These are phyloP conservation scores for Lycocerus yunnanus DNA, from an alignment of 2,888 invertebrate genomes.

Conservation along the genomic window DNA sequence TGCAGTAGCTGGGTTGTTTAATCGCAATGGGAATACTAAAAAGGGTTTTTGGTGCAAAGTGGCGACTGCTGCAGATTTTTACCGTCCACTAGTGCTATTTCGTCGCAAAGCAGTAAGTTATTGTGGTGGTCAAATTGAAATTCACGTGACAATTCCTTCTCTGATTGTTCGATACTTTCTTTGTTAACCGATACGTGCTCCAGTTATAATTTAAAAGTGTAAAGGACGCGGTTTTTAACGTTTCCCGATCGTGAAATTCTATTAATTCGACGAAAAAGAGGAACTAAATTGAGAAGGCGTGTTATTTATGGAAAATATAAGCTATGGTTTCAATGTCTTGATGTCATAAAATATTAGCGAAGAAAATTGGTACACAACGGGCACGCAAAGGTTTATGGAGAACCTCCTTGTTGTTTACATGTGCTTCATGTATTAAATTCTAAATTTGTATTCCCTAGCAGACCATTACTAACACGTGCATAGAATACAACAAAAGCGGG, in stretches of 20 bases:
- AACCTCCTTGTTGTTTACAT: conserved; percentile 25
- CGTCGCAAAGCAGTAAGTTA: conserved; percentile 24
- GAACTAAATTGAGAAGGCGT: too few relatives aligned
- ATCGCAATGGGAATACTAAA: conserved; percentile 24
- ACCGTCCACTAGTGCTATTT: conserved; percentile 15
- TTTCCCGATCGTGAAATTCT: not conserved
- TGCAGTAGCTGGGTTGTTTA: not conserved
- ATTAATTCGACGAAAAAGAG: not conserved
- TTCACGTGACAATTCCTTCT: conserved; percentile 20
- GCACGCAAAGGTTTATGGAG: conserved; percentile 16
- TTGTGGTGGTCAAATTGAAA: conserved; percentile 29
- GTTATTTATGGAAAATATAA: not conserved
- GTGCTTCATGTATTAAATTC: conserved; percentile 28
- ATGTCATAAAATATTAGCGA: conserved; percentile 12
- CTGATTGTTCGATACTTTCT: conserved; percentile 15
- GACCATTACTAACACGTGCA: conserved; percentile 28
- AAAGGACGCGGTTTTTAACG: not conserved
- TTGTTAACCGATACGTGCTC: conserved; percentile 3
- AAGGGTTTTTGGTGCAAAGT: conserved; percentile 27
- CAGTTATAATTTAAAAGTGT: not conserved
- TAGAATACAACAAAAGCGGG: conserved; percentile 26
- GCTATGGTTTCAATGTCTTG: not conserved
- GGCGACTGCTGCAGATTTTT: conserved; percentile 27
- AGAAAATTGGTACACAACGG: conserved; percentile 20
- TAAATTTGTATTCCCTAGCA: conserved; percentile 28